Evolutionary conservation across 2,797 vertebrate species (phyloP).

Genomic region (Hybognathus amarus): DNA sequence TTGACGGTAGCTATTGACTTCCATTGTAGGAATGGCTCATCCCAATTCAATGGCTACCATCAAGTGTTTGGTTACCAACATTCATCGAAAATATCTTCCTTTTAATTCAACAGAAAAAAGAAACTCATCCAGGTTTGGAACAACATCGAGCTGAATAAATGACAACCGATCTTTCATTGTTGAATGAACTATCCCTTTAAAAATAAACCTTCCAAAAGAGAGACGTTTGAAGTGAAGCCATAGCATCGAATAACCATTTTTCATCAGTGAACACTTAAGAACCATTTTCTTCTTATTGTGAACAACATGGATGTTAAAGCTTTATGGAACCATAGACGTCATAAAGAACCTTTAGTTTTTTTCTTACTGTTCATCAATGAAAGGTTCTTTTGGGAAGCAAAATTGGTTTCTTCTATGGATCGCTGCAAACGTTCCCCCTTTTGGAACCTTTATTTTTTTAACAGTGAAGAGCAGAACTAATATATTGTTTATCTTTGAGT

Average conservation of each 20-base stretch:
- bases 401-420: background rate
- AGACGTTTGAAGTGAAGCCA: background rate
- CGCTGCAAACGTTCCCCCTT: background rate
- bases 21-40: too few species aligned
- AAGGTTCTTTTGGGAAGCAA: background rate
- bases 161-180: too few species aligned
- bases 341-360: background rate
- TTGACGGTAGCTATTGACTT: too few species aligned
- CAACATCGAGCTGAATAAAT: too few species aligned
- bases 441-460: background rate
- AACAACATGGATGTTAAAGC: background rate
- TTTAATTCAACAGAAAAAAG: too few species aligned
- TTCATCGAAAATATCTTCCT: too few species aligned
- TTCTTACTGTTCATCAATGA: background rate
- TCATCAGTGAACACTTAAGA: background rate
- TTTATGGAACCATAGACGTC: background rate
- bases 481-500: constrained; percentile 21
- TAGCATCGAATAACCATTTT: background rate
- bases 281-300: background rate
- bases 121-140: too few species aligned
- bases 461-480: background rate
- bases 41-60: too few species aligned
- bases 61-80: too few species aligned
- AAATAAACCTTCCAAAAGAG: background rate
- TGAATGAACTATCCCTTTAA: too few species aligned